phyloP scores from a whole-genome alignment of 2,113 vertebrate species.

The Mustela lutreola region DNA sequence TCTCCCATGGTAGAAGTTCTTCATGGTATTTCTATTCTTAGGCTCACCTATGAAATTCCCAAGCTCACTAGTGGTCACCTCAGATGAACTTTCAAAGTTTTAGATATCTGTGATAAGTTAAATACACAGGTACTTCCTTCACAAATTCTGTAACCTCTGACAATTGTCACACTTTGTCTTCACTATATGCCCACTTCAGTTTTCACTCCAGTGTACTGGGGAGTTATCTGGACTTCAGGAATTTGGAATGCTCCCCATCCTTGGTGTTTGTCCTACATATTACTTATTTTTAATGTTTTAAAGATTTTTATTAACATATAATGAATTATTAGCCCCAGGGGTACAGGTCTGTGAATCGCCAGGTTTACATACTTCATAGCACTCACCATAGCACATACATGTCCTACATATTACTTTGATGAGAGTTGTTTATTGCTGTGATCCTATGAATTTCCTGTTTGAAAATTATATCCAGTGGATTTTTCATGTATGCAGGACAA shows the following conservation, averaged over 20 bases:
- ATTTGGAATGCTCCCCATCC: not conserved
- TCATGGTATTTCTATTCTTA: not conserved
- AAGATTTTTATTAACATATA: too few relatives aligned
- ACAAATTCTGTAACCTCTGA: conserved; percentile 2
- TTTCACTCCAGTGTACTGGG: not conserved
- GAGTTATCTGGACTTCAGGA: not conserved
- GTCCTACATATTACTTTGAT: not conserved
- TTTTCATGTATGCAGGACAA: not conserved
- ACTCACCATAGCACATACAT: not conserved
- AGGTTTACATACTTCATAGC: too few relatives aligned
- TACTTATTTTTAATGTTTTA: not conserved
- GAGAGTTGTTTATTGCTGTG: not conserved
- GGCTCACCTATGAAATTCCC: not conserved
- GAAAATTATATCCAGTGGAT: not conserved
- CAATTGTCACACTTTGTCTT: not conserved
- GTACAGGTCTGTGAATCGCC: too few relatives aligned
- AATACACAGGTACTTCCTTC: not conserved
- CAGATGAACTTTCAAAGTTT: conserved; percentile 56
- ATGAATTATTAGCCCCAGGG: too few relatives aligned
- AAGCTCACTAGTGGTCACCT: not conserved
- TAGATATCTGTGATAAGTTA: not conserved
- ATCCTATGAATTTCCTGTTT: conserved; percentile 10
- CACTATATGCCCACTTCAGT: not conserved
- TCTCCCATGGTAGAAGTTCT: not conserved
- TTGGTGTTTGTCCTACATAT: not conserved